Percentiles rank a stretch among this genome's conserved stretches.
These are phyloP conservation scores for Urophycis tenuis DNA, from an alignment of 2,797 vertebrate species.

Conservation along the genomic window DNA sequence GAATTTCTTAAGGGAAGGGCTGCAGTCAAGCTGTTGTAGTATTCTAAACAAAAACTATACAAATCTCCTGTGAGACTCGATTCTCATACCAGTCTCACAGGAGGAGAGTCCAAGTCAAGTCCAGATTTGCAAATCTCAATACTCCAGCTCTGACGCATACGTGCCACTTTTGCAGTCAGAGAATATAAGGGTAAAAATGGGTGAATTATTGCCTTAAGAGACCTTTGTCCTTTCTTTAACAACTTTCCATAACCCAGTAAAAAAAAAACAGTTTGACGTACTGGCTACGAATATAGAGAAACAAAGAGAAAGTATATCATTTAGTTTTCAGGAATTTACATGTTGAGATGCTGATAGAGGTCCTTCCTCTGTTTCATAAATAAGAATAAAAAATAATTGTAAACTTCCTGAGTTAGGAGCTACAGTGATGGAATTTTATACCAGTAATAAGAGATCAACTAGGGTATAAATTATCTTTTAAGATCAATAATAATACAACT, in stretches of 20 bases:
- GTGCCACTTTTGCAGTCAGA: background rate
- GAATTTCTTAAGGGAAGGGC: no score
- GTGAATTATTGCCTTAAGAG: background rate
- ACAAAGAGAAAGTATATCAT: background rate
- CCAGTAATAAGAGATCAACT: constrained; percentile 27
- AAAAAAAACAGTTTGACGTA: background rate
- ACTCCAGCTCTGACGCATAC: background rate
- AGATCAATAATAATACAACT: constrained; percentile 35
- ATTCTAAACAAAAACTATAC: background rate
- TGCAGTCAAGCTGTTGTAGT: background rate
- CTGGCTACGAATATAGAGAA: background rate
- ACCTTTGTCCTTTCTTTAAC: background rate
- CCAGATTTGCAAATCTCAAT: background rate
- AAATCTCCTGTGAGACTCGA: no score
- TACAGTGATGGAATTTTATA: constrained; percentile 50
- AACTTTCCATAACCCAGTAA: background rate
- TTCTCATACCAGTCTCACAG: no score
- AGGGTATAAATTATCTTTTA: constrained; percentile 29
- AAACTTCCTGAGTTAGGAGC: constrained; percentile 62
- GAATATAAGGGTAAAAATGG: background rate
- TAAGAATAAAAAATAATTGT: constrained; percentile 43
- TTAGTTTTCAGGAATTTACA: background rate
- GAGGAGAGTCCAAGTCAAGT: background rate
- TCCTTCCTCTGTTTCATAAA: constrained; percentile 29
- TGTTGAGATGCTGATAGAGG: background rate